Conservation (phyloP, 2,113 vertebrate species). For the Myxocyprinus asiaticus region DNA sequence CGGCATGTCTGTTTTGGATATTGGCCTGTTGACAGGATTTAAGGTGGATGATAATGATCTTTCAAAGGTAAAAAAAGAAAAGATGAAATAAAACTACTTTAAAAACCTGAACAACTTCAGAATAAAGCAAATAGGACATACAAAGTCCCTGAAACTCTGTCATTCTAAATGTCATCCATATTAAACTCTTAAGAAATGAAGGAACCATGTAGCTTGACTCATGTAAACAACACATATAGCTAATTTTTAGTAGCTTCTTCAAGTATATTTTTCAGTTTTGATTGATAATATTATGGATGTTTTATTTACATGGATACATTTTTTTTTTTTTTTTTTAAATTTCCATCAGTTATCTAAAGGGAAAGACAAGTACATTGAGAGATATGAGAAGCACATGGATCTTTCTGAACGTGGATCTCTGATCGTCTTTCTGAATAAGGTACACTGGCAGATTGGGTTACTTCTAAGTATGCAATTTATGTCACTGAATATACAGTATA, state of each 20-base stretch:
- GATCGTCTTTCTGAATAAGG: slow-evolving; percentile 85
- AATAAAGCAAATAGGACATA: too few relatives aligned
- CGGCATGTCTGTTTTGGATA: slow-evolving; percentile 32
- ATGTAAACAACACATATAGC: too few relatives aligned
- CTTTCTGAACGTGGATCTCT: slow-evolving; percentile 75
- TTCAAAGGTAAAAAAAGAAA: slow-evolving; percentile 58
- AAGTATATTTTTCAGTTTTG: too few relatives aligned
- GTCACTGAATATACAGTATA: too few relatives aligned
- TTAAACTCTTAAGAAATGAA: background rate
- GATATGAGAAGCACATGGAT: slow-evolving; percentile 72
- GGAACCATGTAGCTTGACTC: too few relatives aligned
- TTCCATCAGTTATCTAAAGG: slow-evolving; percentile 69
- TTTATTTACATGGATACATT: too few relatives aligned
- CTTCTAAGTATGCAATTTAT: background rate
- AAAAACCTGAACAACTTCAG: too few relatives aligned
- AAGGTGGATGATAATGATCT: slow-evolving; percentile 66
- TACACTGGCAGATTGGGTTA: slow-evolving; percentile 37
- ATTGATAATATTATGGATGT: too few relatives aligned
- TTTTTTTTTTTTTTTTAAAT: too few relatives aligned
- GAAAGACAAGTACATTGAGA: slow-evolving; percentile 75
- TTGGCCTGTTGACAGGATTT: slow-evolving; percentile 75
- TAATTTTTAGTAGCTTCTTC: background rate
- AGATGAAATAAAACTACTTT: background rate
- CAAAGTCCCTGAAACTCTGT: background rate
- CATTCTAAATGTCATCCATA: background rate